Base-by-base conservation (phyloP, 2,888 invertebrate species). In the Drymonia ruficornis region DNA sequence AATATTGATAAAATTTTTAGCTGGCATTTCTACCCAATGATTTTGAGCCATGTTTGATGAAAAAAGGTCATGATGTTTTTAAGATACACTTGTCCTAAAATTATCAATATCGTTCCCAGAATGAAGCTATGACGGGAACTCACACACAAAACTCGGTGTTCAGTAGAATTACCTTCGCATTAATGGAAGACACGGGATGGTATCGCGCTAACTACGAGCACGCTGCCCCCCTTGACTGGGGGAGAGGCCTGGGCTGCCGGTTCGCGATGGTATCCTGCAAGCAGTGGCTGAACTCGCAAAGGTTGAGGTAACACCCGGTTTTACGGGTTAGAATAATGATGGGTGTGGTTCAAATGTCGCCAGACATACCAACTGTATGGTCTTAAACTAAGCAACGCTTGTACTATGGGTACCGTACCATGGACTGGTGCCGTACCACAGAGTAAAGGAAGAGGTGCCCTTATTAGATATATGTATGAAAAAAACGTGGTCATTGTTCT, bases 111-210 rank as follows among this genome's bases (percentile, higher is more conserved):
- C 40, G 0, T 62, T 56, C 1, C 9, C 59, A 98, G 97, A 99
- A 99, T 86, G 99, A 99, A 90, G 99, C 99, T 0, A 99, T 99
- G 99, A 99, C 99, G 0, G 99, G 99, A 1, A 99, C 99, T 0
- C 99, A 99, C 86, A 99, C 99, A 0, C 99, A 99, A 86, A 98
- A 99, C 89, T 98, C 99, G 0, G 98, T 98, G 0, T 99, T 99
- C 87, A 99, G 99, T 0, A 93, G 98, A 18, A 95, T 99, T 52
- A 99, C 99, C 0, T 93, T 99, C 63, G 99, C 99, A 0, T 89
- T 99, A 63, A 97, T 99, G 98, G 99, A 99, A 83, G 99, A 99
- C 82, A 99, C 99, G 0, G 99, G 99, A 57, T 99, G 98, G 99
- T 99, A 99, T 87, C 94, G 95, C 13, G 98, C 98, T 1, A 97